Percentiles rank a stretch among this genome's conserved stretches.
phyloP scores from a whole-genome alignment of 2,888 invertebrate species.

The Anarsia innoxiella region DNA sequence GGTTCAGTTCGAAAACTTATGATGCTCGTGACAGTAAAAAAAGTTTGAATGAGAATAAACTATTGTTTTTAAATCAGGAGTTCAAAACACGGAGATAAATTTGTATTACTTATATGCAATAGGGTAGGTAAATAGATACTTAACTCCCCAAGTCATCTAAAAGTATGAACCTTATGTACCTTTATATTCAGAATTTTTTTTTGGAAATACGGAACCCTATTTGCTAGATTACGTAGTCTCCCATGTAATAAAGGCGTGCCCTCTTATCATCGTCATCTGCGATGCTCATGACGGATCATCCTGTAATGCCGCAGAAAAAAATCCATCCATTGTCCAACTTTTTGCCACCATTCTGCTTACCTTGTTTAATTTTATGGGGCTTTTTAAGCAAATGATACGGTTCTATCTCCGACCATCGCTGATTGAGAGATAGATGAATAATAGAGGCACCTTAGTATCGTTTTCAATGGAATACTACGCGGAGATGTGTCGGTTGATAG shows the following conservation, averaged over 20 bases:
- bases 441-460: constrained; percentile 25
- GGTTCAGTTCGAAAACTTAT: too few species aligned
- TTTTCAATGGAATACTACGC: constrained; percentile 22
- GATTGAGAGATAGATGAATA: constrained; percentile 33
- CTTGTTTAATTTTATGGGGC: constrained; percentile 67
- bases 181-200: too few species aligned
- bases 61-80: too few species aligned
- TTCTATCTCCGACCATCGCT: constrained; percentile 56
- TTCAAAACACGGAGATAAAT: too few species aligned
- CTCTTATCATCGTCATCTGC: constrained; percentile 66
- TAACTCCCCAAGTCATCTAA: too few species aligned
- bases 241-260: constrained; percentile 41
- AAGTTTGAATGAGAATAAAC: too few species aligned
- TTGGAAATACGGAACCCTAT: constrained; percentile 5
- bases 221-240: background rate
- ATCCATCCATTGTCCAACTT: constrained; percentile 29
- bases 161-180: too few species aligned
- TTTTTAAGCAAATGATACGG: constrained; percentile 74
- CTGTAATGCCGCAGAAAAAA: constrained; percentile 66
- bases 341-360: constrained; percentile 60
- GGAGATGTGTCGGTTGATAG: constrained; percentile 25
- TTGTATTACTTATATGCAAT: too few species aligned
- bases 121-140: too few species aligned
- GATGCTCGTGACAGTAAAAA: too few species aligned
- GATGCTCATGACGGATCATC: constrained; percentile 68